Evolutionary conservation across 1,140 invertebrate genomes (phyloP), one percentile per base, ranked within the genome.

Genomic region (Anagrus nilaparvatae): DNA sequence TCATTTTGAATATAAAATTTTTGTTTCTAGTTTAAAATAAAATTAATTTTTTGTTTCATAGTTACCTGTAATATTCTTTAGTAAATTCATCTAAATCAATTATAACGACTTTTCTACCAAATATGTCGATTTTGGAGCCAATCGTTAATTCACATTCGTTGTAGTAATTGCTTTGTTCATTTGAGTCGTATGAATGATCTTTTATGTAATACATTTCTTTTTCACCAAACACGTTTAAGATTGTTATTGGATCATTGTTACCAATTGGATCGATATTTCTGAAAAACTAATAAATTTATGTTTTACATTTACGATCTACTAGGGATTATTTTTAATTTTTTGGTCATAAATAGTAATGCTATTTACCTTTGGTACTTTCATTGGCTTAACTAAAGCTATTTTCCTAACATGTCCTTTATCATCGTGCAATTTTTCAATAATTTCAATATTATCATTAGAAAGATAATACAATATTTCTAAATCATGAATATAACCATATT

Each of bases 31-130:
- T n/a, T n/a, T n/a, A n/a, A n/a, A n/a, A n/a, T n/a, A n/a, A n/a
- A n/a, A n/a, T n/a, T n/a, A n/a, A n/a, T n/a, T n/a, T n/a, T 34
- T 34, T 34, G 4, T 12, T 21, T 6, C 3, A 29, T 27, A 76
- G 23, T n/a, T 75, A 75, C 48, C 79, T 75, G 60, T 91, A 95
- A 67, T 87, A 95, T 29, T 86, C 77, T 58, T 82, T 87, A 0
- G 90, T 96, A 52, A 85, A 92, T 13, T 73, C 68, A 66, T 96
- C 91, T 48, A 87, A 86, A 58, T 92, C 81, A 1, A 79, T 86
- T 0, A 96, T 65, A 0, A 90, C 70, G 18, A 95, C 75, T 31
- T 78, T 76, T 32, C 89, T 70, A 6, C 87, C 87, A 50, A 79
- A 91, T 13, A 89, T 76, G 47, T 83, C 81, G 1, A 95, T 59